Evolutionary conservation across 2,113 vertebrate species (phyloP).

Genomic region (Malurus melanocephalus): DNA sequence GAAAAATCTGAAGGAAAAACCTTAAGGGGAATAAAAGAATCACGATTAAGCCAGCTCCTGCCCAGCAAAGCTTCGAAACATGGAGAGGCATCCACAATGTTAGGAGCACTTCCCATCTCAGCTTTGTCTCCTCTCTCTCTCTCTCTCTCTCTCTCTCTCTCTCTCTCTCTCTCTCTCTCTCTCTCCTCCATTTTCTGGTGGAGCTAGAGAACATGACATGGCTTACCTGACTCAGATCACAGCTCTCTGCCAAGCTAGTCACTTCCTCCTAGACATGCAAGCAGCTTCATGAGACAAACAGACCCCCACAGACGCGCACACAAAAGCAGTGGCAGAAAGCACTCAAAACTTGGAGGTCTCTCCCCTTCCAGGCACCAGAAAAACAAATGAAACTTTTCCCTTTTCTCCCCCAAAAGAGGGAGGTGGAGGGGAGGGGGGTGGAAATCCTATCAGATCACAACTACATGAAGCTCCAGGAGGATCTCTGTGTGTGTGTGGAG

Average conservation of each 20-base stretch:
- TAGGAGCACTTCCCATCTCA: conserved; percentile 79
- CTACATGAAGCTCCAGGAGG: conserved; percentile 66
- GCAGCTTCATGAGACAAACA: conserved; percentile 76
- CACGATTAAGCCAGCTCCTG: conserved; percentile 68
- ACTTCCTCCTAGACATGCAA: conserved; percentile 79
- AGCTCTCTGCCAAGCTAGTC: conserved; percentile 83
- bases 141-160: conserved; percentile 87
- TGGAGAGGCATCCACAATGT: conserved; percentile 75
- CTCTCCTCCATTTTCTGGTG: conserved; percentile 97
- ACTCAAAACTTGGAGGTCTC: conserved; percentile 72
- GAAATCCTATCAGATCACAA: conserved; percentile 50
- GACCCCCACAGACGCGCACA: conserved; percentile 66
- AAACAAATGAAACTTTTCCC: conserved; percentile 74
- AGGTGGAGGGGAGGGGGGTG: not conserved
- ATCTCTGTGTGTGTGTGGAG: conserved; percentile 48
- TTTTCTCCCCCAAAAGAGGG: conserved; percentile 42
- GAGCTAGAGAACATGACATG: conserved; percentile 86
- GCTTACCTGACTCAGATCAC: conserved; percentile 90
- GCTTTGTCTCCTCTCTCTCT: conserved; percentile 80
- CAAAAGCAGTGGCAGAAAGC: conserved; percentile 66
- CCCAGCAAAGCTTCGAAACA: conserved; percentile 75
- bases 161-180: conserved; percentile 88
- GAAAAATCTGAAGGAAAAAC: conserved; percentile 63
- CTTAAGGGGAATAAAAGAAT: conserved; percentile 41
- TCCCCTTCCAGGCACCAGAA: conserved; percentile 66